Percentiles rank a stretch among this genome's conserved stretches.
Evolutionary conservation across 2,113 vertebrate species (phyloP).

Genomic region (Tragelaphus strepsiceros): DNA sequence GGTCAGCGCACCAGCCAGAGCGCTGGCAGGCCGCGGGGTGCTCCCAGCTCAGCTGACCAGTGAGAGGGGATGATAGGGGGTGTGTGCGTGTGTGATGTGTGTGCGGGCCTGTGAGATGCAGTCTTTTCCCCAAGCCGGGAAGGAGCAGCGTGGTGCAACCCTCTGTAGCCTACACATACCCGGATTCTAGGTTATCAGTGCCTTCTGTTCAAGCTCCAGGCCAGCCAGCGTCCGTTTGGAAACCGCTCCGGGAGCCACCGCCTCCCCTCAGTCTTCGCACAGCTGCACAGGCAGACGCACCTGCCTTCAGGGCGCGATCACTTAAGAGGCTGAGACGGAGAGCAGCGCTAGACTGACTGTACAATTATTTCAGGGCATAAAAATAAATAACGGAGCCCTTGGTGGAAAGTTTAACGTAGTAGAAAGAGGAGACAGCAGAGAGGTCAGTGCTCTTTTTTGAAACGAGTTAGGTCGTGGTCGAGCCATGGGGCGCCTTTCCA

Average conservation of each 20-base stretch:
- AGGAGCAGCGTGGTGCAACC: accelerated
- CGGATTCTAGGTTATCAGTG: accelerated
- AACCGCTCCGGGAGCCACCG: accelerated
- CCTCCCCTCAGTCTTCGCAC: accelerated
- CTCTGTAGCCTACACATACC: accelerated
- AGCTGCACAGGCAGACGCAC: background rate
- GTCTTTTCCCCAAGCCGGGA: background rate
- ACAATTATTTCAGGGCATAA: background rate
- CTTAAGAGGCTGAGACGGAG: background rate
- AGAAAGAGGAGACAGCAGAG: background rate
- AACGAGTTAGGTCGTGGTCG: background rate
- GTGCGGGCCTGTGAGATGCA: background rate
- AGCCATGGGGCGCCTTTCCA: accelerated
- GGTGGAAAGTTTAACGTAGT: background rate
- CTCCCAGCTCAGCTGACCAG: background rate
- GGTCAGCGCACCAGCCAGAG: accelerated
- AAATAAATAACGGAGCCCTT: background rate
- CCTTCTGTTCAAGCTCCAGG: too few relatives aligned
- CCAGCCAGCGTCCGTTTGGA: accelerated
- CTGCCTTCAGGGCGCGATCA: accelerated
- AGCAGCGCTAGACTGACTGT: background rate
- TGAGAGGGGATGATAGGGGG: accelerated
- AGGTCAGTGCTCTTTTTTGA: background rate
- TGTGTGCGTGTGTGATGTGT: background rate
- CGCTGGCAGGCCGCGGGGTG: accelerated